phyloP scores from a whole-genome alignment of 2,797 vertebrate species.

The Poliocrania exsul region DNA sequence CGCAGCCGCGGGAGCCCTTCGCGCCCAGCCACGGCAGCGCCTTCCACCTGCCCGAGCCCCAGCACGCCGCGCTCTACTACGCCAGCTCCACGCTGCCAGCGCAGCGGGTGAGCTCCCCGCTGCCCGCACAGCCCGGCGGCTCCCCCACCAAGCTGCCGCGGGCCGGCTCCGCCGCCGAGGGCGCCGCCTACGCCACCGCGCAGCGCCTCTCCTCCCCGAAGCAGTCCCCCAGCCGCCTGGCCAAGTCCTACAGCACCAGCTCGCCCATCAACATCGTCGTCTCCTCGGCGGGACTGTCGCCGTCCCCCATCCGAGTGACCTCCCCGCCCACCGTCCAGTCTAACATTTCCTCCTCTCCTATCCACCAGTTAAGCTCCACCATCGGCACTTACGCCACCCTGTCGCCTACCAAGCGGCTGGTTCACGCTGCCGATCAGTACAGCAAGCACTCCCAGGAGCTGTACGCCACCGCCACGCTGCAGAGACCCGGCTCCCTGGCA shows the following conservation, averaged over 20 bases:
- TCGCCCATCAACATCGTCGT: constrained; percentile 95
- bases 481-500: constrained; percentile 95
- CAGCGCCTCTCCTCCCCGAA: constrained; percentile 93
- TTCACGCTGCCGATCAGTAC: constrained; percentile 93
- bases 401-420: constrained; percentile 95
- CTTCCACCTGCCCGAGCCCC: constrained; percentile 92
- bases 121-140: constrained; percentile 85
- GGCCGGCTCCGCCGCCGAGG: constrained; percentile 84
- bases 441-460: constrained; percentile 95
- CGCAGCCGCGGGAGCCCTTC: constrained; percentile 89
- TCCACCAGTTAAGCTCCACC: constrained; percentile 95
- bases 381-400: constrained; percentile 97
- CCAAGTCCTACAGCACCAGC: constrained; percentile 98
- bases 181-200: constrained; percentile 84
- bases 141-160: constrained; percentile 94
- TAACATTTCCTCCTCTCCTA: constrained; percentile 85
- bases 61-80: constrained; percentile 87
- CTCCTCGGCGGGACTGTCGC: constrained; percentile 81
- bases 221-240: constrained; percentile 91
- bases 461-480: constrained; percentile 93
- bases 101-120: constrained; percentile 91
- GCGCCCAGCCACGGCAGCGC: constrained; percentile 90
- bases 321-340: constrained; percentile 88
- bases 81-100: constrained; percentile 94
- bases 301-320: constrained; percentile 88